Evolutionary conservation across 64 coral and sea anemone genomes (phyloP), one percentile per base, ranked within the genome.

Genomic region (Montipora efflorescens): DNA sequence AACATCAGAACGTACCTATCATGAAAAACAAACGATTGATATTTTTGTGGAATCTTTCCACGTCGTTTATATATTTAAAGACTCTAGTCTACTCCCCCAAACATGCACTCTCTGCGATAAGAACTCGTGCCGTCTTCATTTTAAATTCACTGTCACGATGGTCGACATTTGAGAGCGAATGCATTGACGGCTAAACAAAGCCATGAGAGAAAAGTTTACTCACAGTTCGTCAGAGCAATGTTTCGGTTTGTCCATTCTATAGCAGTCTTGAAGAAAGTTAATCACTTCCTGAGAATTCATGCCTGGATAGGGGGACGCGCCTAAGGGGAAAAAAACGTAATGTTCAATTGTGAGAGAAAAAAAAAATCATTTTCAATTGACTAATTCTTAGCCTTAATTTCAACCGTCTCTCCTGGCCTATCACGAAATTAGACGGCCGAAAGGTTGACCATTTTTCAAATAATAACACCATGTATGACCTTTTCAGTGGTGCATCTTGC

Each of bases 241-340:
- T 49, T 99, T 99, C 14, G 98, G 98, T 83, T 96, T 99, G 48
- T 99, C 98, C 98, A 99, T 99, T 16, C 98, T 93, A 25, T 96
- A 96, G 7, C 92, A 93, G 36, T 99, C 95, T 70, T 95, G 98
- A 51, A 99, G 92, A 48, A 99, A 99, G 23, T 94, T 99, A 8
- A 99, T 94, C 9, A 99, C 98, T 82, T 99, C 98, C 75, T 99
- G 98, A 20, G 98, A 99, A 79, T 96, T 99, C 98, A 99, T 99
- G 3, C 98, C 98, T 16, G 98, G 98, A 59, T 99, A 99, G 1
- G 98, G 98, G 43, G 98, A 99, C 6, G 98, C 98, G 22, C 98
- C 98, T 99, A 58, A 8, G 58, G 15, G 22, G 69, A 8, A 70
- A 84, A 92, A 44, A 64, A 12, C 9, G 0, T 4, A 64, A 64